Percentiles rank a stretch among this genome's conserved stretches.
phyloP scores from a whole-genome alignment of 92 coral and sea anemone genomes.

The Heliopora coerulea region DNA sequence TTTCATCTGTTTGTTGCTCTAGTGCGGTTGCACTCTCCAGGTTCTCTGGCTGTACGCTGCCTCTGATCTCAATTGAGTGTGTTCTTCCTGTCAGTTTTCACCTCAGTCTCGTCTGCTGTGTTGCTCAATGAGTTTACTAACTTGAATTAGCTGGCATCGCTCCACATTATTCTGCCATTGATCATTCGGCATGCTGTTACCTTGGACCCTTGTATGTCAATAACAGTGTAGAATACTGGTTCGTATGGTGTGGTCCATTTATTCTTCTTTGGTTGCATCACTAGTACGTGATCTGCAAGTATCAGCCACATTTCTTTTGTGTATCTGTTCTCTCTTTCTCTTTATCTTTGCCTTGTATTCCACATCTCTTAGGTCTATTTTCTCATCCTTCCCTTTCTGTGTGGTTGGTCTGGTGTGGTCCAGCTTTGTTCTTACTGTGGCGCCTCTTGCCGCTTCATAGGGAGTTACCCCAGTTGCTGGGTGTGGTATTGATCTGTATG shows the following conservation, averaged over 20 bases:
- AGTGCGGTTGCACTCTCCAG: no score
- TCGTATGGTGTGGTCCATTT: slow-evolving; percentile 35
- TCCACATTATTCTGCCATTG: no score
- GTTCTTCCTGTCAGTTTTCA: no score
- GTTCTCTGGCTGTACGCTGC: no score
- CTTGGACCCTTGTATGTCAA: no score
- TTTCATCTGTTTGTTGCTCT: no score
- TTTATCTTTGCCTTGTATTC: slow-evolving; percentile 61
- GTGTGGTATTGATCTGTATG: slow-evolving; percentile 66
- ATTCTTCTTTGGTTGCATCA: slow-evolving; percentile 43
- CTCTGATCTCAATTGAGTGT: no score
- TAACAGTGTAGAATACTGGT: no score
- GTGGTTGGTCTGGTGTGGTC: slow-evolving; percentile 46
- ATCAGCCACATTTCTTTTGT: slow-evolving; percentile 48
- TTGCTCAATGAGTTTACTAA: no score
- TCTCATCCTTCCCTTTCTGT: slow-evolving; percentile 42
- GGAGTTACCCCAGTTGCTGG: slow-evolving; percentile 65
- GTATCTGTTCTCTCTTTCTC: slow-evolving; percentile 47
- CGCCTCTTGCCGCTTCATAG: slow-evolving; percentile 49
- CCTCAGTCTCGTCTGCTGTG: no score
- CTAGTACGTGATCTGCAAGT: slow-evolving; percentile 64
- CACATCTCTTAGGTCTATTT: slow-evolving; percentile 51
- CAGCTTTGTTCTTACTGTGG: slow-evolving; percentile 52
- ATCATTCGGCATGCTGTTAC: no score
- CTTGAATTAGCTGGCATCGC: no score